Base-by-base conservation (phyloP, 2,888 invertebrate species). In the Pyrocoelia pectoralis region DNA sequence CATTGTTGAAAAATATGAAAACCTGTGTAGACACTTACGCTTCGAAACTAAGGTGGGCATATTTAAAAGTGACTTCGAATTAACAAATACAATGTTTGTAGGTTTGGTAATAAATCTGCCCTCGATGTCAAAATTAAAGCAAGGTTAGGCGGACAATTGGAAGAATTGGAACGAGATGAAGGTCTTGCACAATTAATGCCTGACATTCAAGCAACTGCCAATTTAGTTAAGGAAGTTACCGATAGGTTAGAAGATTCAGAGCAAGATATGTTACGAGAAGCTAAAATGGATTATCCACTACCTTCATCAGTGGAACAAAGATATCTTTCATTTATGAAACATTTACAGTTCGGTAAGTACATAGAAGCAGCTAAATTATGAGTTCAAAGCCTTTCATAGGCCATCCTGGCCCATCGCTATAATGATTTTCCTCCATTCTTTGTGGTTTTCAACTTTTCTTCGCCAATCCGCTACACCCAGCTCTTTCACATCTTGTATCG, bases 11-110 rank as follows among this genome's bases (percentile, higher is more conserved):
- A 66, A 93, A 91, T 79, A 96, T 97, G 95, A 92, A 91, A 78
- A 87, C 89, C 55, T 95, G 95, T 80, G 95, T 97, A 66, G 94
- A 96, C 81, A 95, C 94, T 0, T 97, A 97, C 79, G 92, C 94
- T 24, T 91, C 89, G 72, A 90, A 94, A 74, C 87, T 95, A 56
- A 91, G 90, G 90, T 91, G 79, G 82, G 82, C 15, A 4, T 14
- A 1, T 10, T 12, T 12, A 12, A 24, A 3, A 14, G 5, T 12
- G 13, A 13, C 8, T 8, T 13, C 24, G 3, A 24, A 24, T 6
- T 10, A 2, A 8, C 9, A 33, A 33, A n/a, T 24, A 8, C 8
- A 24, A 24, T 24, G 8, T 24, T 33, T 72, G 9, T 63, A 78
- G 78, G 55, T 69, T 77, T 17, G 77, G 76, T 64, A 73, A 71